Evolutionary conservation across 2,888 invertebrate genomes (phyloP), one percentile per base, ranked within the genome.

Genomic region (Tipula helvola): DNA sequence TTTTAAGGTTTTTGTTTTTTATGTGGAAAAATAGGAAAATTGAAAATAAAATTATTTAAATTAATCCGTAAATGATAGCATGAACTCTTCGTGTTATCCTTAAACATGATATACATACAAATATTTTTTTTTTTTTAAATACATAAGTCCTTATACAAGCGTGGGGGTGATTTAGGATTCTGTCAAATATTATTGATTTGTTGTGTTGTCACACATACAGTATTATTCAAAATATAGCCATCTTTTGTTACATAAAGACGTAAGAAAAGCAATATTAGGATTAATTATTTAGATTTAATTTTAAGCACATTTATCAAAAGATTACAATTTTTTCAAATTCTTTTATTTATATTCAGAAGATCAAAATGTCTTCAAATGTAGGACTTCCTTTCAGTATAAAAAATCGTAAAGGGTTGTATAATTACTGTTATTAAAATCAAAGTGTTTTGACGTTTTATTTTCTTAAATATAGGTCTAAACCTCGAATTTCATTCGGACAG

Each of bases 71-170:
- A 71, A 28, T 71, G 71, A 71, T 71, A 28, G 71, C 71, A 71
- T 71, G 71, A 71, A 71, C 71, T 71, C 71, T 71, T 71, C 71
- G 71, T 71, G 71, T 71, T 71, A 71, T 71, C 71, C 71, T 71
- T 71, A 71, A 71, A 71, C 18, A 10, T 71, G 28, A 18, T 52
- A 52, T 71, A 10, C 7, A 71, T 28, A 71, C 28, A 28, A 71
- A 71, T 16, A 16, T 52, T 52, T 52, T 57, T 44, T 52, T 52
- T 52, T 52, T 57, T 44, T 44, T 5, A 44, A 10, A 44, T 12
- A 10, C 10, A 44, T 39, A 39, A 39, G 28, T 41, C 41, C 8
- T 1, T 44, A 44, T 3, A 44, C 12, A 12, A 10, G 10, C 0
- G 44, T 44, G 7, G 10, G 44, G 12, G 39, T 39, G 39, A 39